Evolutionary conservation across 2,113 vertebrate genomes (phyloP), one percentile per base, ranked within the genome.

Genomic region (Neolamprologus sp.): DNA sequence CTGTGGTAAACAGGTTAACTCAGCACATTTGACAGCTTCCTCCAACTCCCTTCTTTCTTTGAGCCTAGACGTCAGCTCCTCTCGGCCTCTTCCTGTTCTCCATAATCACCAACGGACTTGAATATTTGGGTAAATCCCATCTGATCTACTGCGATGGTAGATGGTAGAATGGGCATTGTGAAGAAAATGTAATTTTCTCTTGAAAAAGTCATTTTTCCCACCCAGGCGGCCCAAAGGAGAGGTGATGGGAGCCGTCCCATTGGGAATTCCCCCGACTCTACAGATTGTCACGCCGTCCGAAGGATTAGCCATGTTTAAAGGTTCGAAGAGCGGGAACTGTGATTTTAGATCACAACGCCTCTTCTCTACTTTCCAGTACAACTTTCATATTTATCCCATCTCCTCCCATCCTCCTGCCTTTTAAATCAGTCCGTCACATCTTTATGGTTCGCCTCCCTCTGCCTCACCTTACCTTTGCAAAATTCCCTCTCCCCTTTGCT

Each of bases 381-480:
- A 28, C 42, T n/a, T 81, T 42, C 47, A 79, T 82, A 81, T 80
- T 71, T 40, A 79, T 14, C 7, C 63, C 63, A 81, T 63, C 81
- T 57, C 45, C 16, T 47, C 33, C 58, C 42, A 23, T 9, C 58
- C 55, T 30, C 51, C 87, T 68, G 40, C n/a, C 33, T 89, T 90
- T 87, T 68, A 89, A 91, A 90, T 93, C 88, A 90, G 45, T 42
- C 86, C 30, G 73, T 91, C 81, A 73, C 82, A 81, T 87, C 42
- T 80, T 87, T 23, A 21, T 13, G 58, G 80, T 80, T 60, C 28
- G 6, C 63, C 71, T 30, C 75, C 19, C 16, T 57, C 68, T 54
- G 8, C 68, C 37, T 90, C 78, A 40, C 82, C 85, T 89, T 37
- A 47, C 84, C 88, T 89, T 49, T 58, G 45, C 71, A 85, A 49